A percentile compares a stretch with the other conserved stretches of the same genome.
phyloP scores from a whole-genome alignment of 2,797 vertebrate genomes.

The Syndactyla subalaris region DNA sequence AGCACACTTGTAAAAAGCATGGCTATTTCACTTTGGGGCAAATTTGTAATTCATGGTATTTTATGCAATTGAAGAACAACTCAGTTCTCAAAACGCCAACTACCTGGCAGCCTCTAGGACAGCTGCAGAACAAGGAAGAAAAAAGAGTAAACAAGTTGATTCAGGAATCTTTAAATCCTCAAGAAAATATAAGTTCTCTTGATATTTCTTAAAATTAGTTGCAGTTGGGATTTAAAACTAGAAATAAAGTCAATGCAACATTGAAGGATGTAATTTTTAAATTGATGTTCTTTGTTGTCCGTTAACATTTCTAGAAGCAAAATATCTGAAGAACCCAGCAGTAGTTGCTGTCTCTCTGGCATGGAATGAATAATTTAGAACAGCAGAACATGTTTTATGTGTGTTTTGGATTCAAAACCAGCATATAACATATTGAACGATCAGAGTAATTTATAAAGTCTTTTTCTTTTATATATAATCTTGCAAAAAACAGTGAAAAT shows the following conservation, averaged over 20 bases:
- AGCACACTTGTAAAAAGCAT: not conserved
- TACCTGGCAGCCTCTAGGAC: not conserved
- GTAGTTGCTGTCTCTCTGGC: not conserved
- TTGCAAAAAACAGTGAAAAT: not conserved
- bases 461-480: not conserved
- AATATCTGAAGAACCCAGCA: not conserved
- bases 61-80: not conserved
- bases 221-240: not conserved
- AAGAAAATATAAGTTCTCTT: not conserved
- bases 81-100: not conserved
- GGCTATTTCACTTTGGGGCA: not conserved
- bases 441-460: not conserved
- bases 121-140: not conserved
- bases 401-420: not conserved
- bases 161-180: not conserved
- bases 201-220: not conserved
- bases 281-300: not conserved
- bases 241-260: not conserved
- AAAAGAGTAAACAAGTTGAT: not conserved
- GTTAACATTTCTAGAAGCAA: not conserved
- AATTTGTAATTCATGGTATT: not conserved
- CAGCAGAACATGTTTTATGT: not conserved
- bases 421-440: not conserved
- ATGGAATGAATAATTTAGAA: not conserved
- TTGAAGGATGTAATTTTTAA: not conserved